Conservation (phyloP, 2,113 vertebrate species). For the Panthera leo region DNA sequence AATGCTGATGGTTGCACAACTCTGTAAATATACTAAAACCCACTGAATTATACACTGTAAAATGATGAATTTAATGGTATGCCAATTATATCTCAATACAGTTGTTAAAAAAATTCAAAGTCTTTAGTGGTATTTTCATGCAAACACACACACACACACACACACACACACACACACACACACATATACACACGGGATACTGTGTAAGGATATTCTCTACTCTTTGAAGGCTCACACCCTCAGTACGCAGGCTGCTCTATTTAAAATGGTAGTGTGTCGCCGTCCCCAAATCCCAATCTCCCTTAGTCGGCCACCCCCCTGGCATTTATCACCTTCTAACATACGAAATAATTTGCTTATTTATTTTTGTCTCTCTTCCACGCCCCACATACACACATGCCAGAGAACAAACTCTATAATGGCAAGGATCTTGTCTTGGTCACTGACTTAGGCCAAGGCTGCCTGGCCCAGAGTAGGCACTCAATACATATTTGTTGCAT, state of each 20-base stretch:
- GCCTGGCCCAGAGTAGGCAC: conserved; percentile 20
- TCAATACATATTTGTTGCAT: conserved; percentile 62
- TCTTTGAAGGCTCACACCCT: conserved; percentile 25
- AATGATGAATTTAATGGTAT: background rate
- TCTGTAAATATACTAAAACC: conserved; percentile 28
- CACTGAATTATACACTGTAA: conserved; percentile 9
- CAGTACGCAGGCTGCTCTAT: background rate
- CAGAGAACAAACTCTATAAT: conserved; percentile 23
- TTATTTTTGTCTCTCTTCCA: conserved; percentile 59
- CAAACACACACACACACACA: background rate
- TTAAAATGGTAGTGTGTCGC: background rate
- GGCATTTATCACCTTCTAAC: conserved; percentile 17
- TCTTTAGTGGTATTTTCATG: conserved; percentile 15
- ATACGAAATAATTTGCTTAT: conserved; percentile 41
- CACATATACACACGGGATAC: background rate
- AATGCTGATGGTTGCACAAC: background rate
- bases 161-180: background rate
- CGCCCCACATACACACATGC: background rate
- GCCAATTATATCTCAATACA: conserved; percentile 13
- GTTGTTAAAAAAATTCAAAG: background rate
- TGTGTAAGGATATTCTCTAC: conserved; percentile 15
- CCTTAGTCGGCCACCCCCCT: background rate
- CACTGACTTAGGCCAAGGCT: background rate
- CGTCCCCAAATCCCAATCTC: background rate
- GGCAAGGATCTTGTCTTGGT: background rate